Conservation (phyloP, 2,888 invertebrate genomes). For the Hedya salicella region DNA sequence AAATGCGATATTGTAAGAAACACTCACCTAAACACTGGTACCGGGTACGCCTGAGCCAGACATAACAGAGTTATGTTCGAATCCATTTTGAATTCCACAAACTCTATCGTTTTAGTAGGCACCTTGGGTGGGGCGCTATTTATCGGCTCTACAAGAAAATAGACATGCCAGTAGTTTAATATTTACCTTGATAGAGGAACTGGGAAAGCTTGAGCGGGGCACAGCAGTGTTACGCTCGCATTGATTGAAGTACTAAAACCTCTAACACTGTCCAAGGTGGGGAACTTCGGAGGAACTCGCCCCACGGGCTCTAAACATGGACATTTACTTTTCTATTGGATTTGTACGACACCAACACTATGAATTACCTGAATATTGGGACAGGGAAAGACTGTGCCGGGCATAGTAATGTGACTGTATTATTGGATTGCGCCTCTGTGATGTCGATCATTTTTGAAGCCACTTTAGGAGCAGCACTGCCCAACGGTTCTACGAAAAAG, state of each 20-base stretch:
- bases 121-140: constrained; percentile 89
- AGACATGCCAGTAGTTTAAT: constrained; percentile 51
- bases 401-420: constrained; percentile 86
- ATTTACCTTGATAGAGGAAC: constrained; percentile 87
- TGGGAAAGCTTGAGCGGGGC: constrained; percentile 89
- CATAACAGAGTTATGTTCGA: constrained; percentile 87
- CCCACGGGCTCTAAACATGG: constrained; percentile 84
- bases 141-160: constrained; percentile 86
- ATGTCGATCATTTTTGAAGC: constrained; percentile 82
- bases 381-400: constrained; percentile 89
- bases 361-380: constrained; percentile 88
- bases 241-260: constrained; percentile 79
- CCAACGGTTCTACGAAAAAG: constrained; percentile 87
- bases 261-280: constrained; percentile 87
- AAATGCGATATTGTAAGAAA: constrained; percentile 51
- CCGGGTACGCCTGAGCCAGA: constrained; percentile 88
- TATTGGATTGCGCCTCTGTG: constrained; percentile 71
- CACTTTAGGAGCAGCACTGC: constrained; percentile 89
- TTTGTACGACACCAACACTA: constrained; percentile 10
- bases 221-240: constrained; percentile 86
- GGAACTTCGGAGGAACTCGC: constrained; percentile 88
- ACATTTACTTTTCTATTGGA: constrained; percentile 42
- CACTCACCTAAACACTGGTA: constrained; percentile 88
- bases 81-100: constrained; percentile 72
- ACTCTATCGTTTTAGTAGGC: constrained; percentile 81